phyloP scores from a whole-genome alignment of 1,140 invertebrate genomes.

The Drosophila murphyi region DNA sequence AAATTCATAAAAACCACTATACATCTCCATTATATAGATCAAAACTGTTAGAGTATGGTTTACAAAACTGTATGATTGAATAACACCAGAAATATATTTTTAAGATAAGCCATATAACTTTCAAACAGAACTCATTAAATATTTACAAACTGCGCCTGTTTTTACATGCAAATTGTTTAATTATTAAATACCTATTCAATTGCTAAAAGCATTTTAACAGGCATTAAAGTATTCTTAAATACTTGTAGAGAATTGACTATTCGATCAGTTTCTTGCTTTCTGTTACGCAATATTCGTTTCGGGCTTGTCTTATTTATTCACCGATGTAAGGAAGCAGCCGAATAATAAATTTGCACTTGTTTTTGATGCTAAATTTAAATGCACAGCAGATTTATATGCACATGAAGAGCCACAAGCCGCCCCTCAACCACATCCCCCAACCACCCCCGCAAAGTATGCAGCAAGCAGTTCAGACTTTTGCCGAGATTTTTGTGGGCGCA shows the following conservation, averaged over 20 bases:
- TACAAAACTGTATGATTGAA: too few relatives aligned
- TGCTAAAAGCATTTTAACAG: too few relatives aligned
- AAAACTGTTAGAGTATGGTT: too few relatives aligned
- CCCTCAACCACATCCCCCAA: neutral
- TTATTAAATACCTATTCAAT: too few relatives aligned
- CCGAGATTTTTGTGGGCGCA: slow-evolving; percentile 12
- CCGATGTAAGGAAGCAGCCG: too few relatives aligned
- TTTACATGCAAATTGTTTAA: too few relatives aligned
- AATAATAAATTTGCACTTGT: slow-evolving; percentile 38
- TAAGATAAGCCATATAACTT: too few relatives aligned
- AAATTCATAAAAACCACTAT: too few relatives aligned
- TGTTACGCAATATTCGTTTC: neutral
- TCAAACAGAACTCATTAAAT: too few relatives aligned
- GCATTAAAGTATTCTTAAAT: neutral
- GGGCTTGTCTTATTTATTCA: slow-evolving; percentile 5
- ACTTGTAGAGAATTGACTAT: slow-evolving; percentile 2
- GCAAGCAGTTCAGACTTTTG: slow-evolving; percentile 6
- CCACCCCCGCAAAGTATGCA: neutral
- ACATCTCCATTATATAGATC: too few relatives aligned
- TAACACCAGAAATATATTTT: too few relatives aligned
- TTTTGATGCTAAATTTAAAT: slow-evolving; percentile 39
- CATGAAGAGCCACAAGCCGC: neutral
- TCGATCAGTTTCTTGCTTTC: neutral
- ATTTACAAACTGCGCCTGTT: too few relatives aligned
- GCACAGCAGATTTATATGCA: slow-evolving; percentile 44